phyloP scores from a whole-genome alignment of 2,888 invertebrate genomes.

The Eupithecia subumbrata region DNA sequence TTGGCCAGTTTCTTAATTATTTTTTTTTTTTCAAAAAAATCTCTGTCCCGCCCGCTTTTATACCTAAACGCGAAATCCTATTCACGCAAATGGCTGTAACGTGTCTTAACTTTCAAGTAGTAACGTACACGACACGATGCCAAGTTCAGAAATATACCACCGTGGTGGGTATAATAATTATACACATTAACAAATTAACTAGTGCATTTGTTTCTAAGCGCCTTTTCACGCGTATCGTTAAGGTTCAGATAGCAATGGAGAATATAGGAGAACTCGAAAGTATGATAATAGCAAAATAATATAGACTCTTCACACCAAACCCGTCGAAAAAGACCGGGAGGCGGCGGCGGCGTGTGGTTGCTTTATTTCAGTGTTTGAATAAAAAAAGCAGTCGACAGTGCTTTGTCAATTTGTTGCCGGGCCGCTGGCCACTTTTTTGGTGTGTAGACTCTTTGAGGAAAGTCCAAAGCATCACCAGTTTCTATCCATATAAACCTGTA shows the following conservation, averaged over 20 bases:
- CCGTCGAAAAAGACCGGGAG: background rate
- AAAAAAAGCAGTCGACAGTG: background rate
- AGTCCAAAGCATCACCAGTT: background rate
- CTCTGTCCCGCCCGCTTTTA: too few species aligned
- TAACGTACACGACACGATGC: background rate
- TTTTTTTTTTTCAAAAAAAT: too few species aligned
- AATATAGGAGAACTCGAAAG: background rate
- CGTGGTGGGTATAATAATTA: background rate
- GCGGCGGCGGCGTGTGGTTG: background rate
- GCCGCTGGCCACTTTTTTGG: background rate
- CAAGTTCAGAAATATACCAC: background rate
- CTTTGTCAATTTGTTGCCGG: background rate
- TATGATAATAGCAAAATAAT: background rate
- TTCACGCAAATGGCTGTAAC: too few species aligned
- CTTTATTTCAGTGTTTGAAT: background rate
- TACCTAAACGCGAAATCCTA: too few species aligned
- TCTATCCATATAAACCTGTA: background rate
- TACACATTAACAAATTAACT: background rate
- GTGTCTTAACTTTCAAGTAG: background rate
- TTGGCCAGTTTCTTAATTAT: too few species aligned
- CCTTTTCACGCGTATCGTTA: background rate
- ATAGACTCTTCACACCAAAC: too few species aligned
- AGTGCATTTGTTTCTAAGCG: background rate
- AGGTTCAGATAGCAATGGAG: background rate
- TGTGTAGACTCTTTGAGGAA: background rate